Conservation (phyloP, 2,113 vertebrate genomes). For the Amia ocellicauda region DNA sequence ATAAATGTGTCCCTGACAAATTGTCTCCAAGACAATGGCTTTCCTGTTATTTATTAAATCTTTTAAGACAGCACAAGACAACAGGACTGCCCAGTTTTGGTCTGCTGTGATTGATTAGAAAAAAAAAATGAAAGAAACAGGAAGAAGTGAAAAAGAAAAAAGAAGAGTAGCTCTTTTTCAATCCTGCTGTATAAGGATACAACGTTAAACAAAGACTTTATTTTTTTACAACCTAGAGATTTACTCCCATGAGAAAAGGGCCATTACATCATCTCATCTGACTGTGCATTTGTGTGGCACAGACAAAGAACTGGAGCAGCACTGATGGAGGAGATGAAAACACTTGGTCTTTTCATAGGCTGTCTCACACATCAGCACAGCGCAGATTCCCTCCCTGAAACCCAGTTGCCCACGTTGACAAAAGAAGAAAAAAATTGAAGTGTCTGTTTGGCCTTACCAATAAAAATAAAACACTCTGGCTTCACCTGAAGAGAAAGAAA, state of each 20-base stretch:
- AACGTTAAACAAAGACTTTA: conserved; percentile 71
- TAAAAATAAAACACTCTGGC: neutral
- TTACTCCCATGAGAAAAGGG: conserved; percentile 71
- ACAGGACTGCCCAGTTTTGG: neutral
- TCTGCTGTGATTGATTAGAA: neutral
- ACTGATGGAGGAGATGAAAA: conserved; percentile 27
- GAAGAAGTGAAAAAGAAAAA: neutral
- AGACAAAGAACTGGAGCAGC: conserved; percentile 62
- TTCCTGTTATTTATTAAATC: too few species aligned
- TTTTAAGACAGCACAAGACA: neutral
- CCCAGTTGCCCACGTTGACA: too few species aligned
- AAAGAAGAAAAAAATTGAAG: neutral
- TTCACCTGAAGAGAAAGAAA: conserved; percentile 26
- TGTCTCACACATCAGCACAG: neutral
- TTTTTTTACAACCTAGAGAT: conserved; percentile 69
- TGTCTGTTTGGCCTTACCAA: conserved; percentile 1
- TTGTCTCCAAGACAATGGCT: neutral
- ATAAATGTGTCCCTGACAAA: neutral
- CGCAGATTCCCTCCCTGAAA: neutral
- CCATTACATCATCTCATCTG: conserved; percentile 72
- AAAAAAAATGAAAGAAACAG: neutral
- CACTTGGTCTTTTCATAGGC: conserved; percentile 4
- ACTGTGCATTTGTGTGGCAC: conserved; percentile 64
- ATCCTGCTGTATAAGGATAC: conserved; percentile 56
- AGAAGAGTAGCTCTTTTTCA: conserved; percentile 3